phyloP scores from a whole-genome alignment of 1,140 invertebrate species.

The Formica selysi region DNA sequence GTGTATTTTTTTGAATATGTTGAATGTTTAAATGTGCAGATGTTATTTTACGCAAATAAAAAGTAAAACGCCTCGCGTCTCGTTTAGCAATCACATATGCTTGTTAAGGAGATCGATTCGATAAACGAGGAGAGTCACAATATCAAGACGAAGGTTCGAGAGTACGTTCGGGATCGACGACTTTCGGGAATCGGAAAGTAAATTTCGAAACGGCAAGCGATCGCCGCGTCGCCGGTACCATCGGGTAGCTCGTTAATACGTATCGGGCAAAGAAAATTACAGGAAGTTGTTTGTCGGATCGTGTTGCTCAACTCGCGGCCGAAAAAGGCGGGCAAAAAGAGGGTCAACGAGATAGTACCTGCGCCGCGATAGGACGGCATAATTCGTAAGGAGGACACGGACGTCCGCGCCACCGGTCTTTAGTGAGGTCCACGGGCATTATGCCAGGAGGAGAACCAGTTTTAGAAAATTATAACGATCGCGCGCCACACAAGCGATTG shows the following conservation, averaged over 20 bases:
- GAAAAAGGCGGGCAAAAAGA: slow-evolving; percentile 67
- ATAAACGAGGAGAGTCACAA: neutral
- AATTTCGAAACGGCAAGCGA: slow-evolving; percentile 29
- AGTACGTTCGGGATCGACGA: neutral
- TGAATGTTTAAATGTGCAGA: neutral
- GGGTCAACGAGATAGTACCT: slow-evolving; percentile 68
- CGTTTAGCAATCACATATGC: neutral
- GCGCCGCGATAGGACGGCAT: slow-evolving; percentile 67
- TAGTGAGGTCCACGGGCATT: slow-evolving; percentile 59
- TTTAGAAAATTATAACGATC: slow-evolving; percentile 74
- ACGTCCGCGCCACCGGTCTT: slow-evolving; percentile 78
- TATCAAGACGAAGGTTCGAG: neutral
- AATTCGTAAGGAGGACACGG: slow-evolving; percentile 77
- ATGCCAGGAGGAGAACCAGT: slow-evolving; percentile 77
- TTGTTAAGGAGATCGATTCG: slow-evolving; percentile 8
- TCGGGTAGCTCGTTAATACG: slow-evolving; percentile 49
- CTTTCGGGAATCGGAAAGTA: slow-evolving; percentile 27
- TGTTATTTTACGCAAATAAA: neutral
- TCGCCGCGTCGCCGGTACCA: neutral
- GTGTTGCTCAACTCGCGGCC: slow-evolving; percentile 53
- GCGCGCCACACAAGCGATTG: slow-evolving; percentile 27
- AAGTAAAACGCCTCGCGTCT: neutral
- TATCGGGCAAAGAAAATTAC: slow-evolving; percentile 73
- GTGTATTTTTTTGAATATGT: neutral
- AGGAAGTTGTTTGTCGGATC: slow-evolving; percentile 70